phyloP scores from a whole-genome alignment of 37 sponge, comb jelly and placozoan species.

The Diacarnus erythraeanus region DNA sequence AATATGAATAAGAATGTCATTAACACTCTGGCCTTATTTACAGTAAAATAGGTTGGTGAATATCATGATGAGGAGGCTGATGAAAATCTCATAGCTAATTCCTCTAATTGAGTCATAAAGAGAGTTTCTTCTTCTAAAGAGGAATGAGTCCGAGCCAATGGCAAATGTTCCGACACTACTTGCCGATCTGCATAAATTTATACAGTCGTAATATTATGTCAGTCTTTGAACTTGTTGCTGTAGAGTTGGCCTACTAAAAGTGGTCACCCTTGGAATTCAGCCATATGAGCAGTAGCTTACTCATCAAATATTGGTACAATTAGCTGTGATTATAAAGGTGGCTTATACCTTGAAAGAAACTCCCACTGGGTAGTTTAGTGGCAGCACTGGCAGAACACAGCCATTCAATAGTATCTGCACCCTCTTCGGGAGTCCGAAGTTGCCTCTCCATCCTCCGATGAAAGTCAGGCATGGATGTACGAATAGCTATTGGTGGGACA shows the following conservation, averaged over 20 bases:
- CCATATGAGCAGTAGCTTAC: no score
- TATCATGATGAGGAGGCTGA: no score
- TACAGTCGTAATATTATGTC: not conserved
- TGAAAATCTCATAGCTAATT: slow-evolving; percentile 23
- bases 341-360: slow-evolving; percentile 73
- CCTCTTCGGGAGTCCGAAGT: slow-evolving; percentile 82
- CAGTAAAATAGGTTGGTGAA: no score
- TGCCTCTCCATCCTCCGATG: slow-evolving; percentile 54
- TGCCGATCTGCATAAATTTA: slow-evolving; percentile 52
- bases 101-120: slow-evolving; percentile 72
- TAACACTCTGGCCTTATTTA: no score
- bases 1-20: no score
- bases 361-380: slow-evolving; percentile 45
- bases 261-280: no score
- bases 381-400: slow-evolving; percentile 64
- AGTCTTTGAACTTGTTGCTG: no score
- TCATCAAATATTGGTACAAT: no score
- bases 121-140: slow-evolving; percentile 63
- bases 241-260: no score
- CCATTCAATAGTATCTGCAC: slow-evolving; percentile 93
- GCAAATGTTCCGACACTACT: slow-evolving; percentile 75
- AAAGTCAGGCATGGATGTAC: slow-evolving; percentile 78
- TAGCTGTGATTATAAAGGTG: no score
- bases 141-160: slow-evolving; percentile 67
- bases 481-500: slow-evolving; percentile 53